These are phyloP conservation scores for Lacanobia oleracea DNA, from an alignment of 2,888 invertebrate genomes.

Conservation along the genomic window DNA sequence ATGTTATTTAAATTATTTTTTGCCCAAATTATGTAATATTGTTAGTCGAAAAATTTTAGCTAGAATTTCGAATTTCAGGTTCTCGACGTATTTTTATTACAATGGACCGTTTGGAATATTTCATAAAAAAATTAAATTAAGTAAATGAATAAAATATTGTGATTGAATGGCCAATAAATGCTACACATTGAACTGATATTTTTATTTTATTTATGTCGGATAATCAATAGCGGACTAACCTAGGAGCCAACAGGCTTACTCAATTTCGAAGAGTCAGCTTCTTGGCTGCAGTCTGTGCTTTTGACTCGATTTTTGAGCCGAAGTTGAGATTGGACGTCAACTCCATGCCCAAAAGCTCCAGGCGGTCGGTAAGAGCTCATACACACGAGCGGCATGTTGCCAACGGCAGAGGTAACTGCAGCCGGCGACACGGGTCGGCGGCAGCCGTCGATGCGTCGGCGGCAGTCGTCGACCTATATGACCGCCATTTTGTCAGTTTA, in stretches of 20 bases:
- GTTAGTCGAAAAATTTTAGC: background rate
- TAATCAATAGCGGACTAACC: background rate
- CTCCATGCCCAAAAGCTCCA: too few species aligned
- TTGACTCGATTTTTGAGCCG: too few species aligned
- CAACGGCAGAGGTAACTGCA: too few species aligned
- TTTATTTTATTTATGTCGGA: conserved; percentile 49
- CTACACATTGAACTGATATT: conserved; percentile 68
- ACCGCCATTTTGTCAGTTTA: too few species aligned
- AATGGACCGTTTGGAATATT: conserved; percentile 6
- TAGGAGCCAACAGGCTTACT: background rate
- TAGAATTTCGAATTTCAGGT: conserved; percentile 30
- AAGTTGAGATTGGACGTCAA: too few species aligned
- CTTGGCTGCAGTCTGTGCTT: too few species aligned
- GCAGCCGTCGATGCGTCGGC: too few species aligned
- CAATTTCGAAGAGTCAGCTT: background rate
- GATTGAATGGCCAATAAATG: conserved; percentile 70
- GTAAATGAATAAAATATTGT: conserved; percentile 31
- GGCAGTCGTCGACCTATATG: too few species aligned
- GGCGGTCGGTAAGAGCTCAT: too few species aligned
- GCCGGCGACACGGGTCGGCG: too few species aligned
- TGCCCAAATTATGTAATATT: background rate
- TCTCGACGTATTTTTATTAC: conserved; percentile 5
- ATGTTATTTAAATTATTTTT: background rate
- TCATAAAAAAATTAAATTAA: background rate
- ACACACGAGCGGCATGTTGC: too few species aligned